A percentile compares a stretch with the other conserved stretches of the same genome.
Evolutionary conservation across 37 sponge, comb jelly and placozoan species (phyloP).

Genomic region (Lycopodina hypogea): DNA sequence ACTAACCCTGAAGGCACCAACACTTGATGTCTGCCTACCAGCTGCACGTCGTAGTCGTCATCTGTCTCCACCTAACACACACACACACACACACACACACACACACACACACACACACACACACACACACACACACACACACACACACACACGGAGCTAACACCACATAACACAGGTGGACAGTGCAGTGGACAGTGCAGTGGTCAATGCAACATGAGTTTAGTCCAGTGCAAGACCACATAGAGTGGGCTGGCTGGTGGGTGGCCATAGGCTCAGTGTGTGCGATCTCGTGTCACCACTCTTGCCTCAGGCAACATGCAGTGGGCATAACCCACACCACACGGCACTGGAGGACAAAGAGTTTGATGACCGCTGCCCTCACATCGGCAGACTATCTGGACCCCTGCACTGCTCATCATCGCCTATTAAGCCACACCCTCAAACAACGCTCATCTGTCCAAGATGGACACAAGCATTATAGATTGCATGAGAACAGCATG

Average conservation of each 20-base stretch:
- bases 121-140: no score
- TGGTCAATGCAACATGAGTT: no score
- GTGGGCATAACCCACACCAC: background rate
- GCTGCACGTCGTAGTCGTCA: constrained; percentile 33
- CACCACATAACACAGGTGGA: no score
- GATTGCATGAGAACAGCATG: no score
- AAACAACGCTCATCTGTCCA: no score
- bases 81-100: background rate
- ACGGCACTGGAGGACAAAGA: background rate
- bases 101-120: background rate
- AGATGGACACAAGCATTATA: no score
- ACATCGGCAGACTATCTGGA: constrained; percentile 4
- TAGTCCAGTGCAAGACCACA: no score
- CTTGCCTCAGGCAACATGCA: constrained; percentile 9
- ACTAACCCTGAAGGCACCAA: constrained; percentile 34
- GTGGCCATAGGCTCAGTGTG: constrained; percentile 14
- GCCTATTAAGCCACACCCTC: background rate
- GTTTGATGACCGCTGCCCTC: background rate
- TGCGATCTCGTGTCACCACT: background rate
- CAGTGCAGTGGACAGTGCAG: no score
- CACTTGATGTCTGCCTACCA: constrained; percentile 56
- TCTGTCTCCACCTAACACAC: constrained; percentile 23
- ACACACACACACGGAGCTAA: no score
- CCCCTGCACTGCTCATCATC: constrained; percentile 19
- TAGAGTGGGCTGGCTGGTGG: no score